Evolutionary conservation across 2,797 vertebrate species (phyloP).

Genomic region (Argya squamiceps): DNA sequence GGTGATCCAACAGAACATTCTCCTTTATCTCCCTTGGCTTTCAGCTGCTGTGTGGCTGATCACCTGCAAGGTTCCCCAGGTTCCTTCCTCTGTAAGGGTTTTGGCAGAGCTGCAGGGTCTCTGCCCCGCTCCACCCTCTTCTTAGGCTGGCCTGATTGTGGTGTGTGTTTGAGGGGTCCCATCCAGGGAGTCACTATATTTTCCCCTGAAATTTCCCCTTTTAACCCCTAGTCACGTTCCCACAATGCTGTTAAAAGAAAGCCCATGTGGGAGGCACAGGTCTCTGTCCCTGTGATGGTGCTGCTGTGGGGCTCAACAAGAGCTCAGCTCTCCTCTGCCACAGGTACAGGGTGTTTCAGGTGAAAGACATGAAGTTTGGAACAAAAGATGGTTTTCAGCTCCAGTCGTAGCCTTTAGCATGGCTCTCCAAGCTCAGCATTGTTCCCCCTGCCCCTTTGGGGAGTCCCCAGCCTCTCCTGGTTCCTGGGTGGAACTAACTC

Average conservation of each 20-base stretch:
- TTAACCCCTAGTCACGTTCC: neutral
- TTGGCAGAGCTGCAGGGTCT: neutral
- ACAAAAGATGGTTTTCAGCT: neutral
- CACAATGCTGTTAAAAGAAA: rapidly evolving
- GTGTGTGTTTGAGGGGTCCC: rapidly evolving
- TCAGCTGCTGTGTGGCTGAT: neutral
- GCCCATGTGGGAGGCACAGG: rapidly evolving
- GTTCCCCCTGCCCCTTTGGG: neutral
- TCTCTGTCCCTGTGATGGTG: rapidly evolving
- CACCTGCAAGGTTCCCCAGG: no score
- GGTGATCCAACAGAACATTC: no score
- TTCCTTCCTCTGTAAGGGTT: neutral
- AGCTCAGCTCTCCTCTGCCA: neutral
- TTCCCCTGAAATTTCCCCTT: neutral
- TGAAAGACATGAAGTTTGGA: no score
- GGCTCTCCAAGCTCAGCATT: rapidly evolving
- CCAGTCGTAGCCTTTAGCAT: rapidly evolving
- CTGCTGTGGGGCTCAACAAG: neutral
- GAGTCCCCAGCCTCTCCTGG: neutral
- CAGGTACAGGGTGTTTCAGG: rapidly evolving
- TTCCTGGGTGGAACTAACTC: neutral
- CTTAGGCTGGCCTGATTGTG: neutral
- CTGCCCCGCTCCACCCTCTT: rapidly evolving
- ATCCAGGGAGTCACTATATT: neutral
- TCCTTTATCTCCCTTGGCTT: neutral